phyloP scores from a whole-genome alignment of 2,888 invertebrate genomes.

The Acrocyrtus sp. region DNA sequence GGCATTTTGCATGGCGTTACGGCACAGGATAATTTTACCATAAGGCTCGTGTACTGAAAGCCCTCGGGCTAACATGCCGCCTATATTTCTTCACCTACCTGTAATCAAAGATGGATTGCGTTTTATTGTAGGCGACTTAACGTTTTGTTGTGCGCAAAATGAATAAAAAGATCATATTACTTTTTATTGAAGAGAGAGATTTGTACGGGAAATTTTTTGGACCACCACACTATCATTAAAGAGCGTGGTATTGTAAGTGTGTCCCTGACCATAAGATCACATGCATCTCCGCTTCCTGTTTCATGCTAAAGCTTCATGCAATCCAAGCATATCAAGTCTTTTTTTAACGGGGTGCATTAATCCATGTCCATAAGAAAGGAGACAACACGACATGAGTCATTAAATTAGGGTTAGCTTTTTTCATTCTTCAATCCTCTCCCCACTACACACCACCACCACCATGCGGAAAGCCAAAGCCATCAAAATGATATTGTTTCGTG shows the following conservation, averaged over 20 bases:
- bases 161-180: slow-evolving; percentile 3
- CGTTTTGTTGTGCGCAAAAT: slow-evolving; percentile 28
- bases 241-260: no score
- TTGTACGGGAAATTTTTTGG: slow-evolving; percentile 6
- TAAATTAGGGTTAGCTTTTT: slow-evolving; percentile 30
- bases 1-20: no score
- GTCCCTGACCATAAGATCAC: slow-evolving; percentile 12
- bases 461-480: not conserved
- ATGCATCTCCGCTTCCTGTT: slow-evolving; percentile 25
- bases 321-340: not conserved
- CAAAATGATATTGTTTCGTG: slow-evolving; percentile 48
- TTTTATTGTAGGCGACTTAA: slow-evolving; percentile 1
- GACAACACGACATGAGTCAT: slow-evolving; percentile 40
- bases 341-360: not conserved
- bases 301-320: not conserved
- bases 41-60: not conserved
- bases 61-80: slow-evolving; percentile 38
- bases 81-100: slow-evolving; percentile 25
- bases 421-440: not conserved
- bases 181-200: not conserved
- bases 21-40: slow-evolving; percentile 35
- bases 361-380: not conserved
- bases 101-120: slow-evolving; percentile 13
- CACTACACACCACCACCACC: no score
- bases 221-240: slow-evolving; percentile 29